Conservation (phyloP, 2,797 vertebrate genomes). For the Phrynocephalus forsythii region DNA sequence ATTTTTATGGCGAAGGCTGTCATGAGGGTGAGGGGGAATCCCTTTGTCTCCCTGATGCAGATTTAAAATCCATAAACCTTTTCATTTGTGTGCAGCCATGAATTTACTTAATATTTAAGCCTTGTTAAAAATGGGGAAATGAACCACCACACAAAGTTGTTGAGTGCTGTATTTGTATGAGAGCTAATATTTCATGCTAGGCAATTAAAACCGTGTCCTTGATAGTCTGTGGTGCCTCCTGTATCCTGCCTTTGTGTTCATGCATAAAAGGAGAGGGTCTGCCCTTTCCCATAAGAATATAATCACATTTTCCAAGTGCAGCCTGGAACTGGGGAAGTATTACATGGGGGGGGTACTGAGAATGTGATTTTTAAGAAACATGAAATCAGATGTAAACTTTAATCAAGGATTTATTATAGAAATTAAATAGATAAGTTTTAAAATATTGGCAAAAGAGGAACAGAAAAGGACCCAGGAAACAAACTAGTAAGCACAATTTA, state of each 20-base stretch:
- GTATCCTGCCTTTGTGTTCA: conserved; percentile 78
- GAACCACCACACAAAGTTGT: conserved; percentile 62
- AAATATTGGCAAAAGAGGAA: not conserved
- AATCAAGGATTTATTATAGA: not conserved
- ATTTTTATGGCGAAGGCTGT: not conserved
- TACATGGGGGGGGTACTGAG: not conserved
- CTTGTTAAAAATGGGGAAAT: conserved; percentile 57
- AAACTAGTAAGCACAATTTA: not conserved
- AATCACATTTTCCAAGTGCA: conserved; percentile 70
- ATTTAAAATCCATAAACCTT: not conserved
- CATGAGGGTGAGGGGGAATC: not conserved
- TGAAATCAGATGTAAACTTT: not conserved
- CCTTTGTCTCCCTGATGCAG: not conserved
- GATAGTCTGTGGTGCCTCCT: conserved; percentile 68
- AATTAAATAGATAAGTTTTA: not conserved
- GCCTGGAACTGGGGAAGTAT: conserved; percentile 34
- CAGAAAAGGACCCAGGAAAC: not conserved
- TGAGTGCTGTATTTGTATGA: conserved; percentile 49
- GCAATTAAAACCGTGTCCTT: conserved; percentile 67
- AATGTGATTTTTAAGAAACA: not conserved
- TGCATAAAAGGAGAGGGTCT: conserved; percentile 54
- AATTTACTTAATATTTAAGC: conserved; percentile 53
- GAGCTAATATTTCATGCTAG: conserved; percentile 59
- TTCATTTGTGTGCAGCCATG: not conserved
- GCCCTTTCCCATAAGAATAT: conserved; percentile 69